A percentile compares a stretch with the other conserved stretches of the same genome.
phyloP scores from a whole-genome alignment of 1,140 invertebrate species.

The Pseudachorutes palmiensis region DNA sequence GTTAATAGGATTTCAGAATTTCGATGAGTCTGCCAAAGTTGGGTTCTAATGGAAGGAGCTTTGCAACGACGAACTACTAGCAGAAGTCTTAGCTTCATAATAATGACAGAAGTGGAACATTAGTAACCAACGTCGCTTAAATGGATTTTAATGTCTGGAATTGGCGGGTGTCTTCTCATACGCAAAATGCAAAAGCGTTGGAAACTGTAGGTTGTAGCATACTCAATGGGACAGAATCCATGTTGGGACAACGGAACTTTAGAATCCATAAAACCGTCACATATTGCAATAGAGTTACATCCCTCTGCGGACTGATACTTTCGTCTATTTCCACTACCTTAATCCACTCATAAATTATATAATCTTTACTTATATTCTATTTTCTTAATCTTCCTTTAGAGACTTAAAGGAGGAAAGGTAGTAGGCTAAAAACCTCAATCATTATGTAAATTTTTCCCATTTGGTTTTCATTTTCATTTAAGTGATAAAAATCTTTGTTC shows the following conservation, averaged over 20 bases:
- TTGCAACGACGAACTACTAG: background rate
- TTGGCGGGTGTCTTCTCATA: background rate
- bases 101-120: background rate
- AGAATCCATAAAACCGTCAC: too few species aligned
- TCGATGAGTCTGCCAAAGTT: background rate
- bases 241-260: too few species aligned
- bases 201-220: too few species aligned
- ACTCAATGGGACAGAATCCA: too few species aligned
- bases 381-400: background rate
- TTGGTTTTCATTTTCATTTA: background rate
- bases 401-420: background rate
- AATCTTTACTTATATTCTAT: background rate
- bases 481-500: background rate
- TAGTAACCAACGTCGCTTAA: background rate
- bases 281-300: too few species aligned
- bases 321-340: background rate
- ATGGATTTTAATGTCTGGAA: background rate
- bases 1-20: background rate
- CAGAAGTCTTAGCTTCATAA: background rate
- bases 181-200: too few species aligned
- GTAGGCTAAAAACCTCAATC: background rate
- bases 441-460: background rate
- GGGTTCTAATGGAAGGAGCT: background rate
- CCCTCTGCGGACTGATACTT: too few species aligned
- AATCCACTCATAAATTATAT: background rate